These are phyloP conservation scores for Aythya baeri DNA, from an alignment of 2,113 vertebrate species.

Conservation along the genomic window DNA sequence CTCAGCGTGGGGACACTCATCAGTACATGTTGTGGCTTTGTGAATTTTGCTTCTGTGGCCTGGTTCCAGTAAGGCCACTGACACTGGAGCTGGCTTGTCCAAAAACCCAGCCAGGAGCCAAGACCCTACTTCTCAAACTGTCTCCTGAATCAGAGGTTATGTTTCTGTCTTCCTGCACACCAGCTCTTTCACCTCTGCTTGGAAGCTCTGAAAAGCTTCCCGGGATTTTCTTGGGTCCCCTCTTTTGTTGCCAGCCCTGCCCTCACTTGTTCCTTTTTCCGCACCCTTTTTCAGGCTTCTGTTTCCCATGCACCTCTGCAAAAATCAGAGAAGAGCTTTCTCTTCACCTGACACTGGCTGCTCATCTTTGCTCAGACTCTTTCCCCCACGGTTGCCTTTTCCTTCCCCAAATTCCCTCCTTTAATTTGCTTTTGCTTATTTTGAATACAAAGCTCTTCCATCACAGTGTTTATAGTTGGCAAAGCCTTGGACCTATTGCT, in stretches of 20 bases:
- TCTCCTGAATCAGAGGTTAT: not conserved
- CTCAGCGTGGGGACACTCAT: rapidly evolving
- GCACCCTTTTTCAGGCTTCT: rapidly evolving
- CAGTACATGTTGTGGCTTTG: rapidly evolving
- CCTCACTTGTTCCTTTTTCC: not conserved
- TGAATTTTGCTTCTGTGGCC: not conserved
- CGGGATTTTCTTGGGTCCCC: not conserved
- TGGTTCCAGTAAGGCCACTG: not conserved
- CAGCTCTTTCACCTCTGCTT: not conserved
- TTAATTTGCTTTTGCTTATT: constrained; percentile 64
- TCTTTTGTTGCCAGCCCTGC: not conserved
- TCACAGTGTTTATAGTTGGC: constrained; percentile 49
- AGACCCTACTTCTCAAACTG: not conserved
- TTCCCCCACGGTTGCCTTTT: not conserved
- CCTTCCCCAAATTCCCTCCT: not conserved
- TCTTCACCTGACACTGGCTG: not conserved
- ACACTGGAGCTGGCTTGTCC: not conserved
- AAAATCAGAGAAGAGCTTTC: not conserved
- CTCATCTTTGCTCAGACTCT: not conserved
- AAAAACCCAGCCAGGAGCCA: not conserved
- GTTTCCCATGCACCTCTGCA: rapidly evolving
- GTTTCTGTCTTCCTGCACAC: not conserved
- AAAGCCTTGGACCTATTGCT: constrained; percentile 42
- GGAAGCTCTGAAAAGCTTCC: not conserved
- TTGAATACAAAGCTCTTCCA: constrained; percentile 41